These are phyloP conservation scores for Lytechinus variegatus DNA, from an alignment of 35 echinoderm and acorn worm species.

Conservation along the genomic window DNA sequence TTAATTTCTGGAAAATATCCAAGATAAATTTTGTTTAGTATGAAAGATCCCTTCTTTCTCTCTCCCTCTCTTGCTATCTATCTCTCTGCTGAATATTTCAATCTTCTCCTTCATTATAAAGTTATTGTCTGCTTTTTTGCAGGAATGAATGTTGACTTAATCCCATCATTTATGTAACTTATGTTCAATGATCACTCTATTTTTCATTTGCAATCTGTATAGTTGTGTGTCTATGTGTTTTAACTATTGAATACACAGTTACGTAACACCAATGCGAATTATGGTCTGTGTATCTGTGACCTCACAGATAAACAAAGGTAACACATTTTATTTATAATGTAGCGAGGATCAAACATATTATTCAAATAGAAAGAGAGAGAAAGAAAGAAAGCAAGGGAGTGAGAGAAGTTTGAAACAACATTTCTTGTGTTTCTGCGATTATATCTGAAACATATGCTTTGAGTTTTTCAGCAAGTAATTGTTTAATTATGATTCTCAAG, in stretches of 20 bases:
- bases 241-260: constrained; percentile 7
- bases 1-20: no score
- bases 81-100: neutral
- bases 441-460: neutral
- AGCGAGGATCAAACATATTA: neutral
- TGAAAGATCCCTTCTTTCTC: neutral
- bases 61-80: neutral
- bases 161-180: neutral
- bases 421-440: neutral
- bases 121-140: neutral
- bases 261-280: neutral
- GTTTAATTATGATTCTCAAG: neutral
- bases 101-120: neutral
- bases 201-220: neutral
- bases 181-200: neutral
- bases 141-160: constrained; percentile 3
- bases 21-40: no score
- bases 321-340: neutral
- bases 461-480: neutral
- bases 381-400: neutral
- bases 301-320: neutral
- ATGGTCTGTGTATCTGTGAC: neutral
- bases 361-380: neutral
- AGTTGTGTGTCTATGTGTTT: neutral
- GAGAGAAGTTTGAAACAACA: no score